Conservation (phyloP, 2,113 vertebrate genomes). For the Dipodomys spectabilis region DNA sequence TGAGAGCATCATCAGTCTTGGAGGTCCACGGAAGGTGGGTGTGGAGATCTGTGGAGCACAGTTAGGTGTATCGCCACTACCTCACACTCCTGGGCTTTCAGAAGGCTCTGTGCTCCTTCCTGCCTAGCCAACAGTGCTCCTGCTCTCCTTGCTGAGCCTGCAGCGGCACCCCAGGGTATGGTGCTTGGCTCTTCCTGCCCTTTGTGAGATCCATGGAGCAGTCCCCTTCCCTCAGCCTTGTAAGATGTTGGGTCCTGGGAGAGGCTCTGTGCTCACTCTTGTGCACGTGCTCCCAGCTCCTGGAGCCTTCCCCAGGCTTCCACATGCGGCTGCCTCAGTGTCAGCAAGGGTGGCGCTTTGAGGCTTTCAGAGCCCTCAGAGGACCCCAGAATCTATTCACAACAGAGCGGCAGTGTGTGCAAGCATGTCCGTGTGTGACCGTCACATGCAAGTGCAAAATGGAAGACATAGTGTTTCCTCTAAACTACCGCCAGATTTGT, state of each 20-base stretch:
- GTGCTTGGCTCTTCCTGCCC: too few relatives aligned
- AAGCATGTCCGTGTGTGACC: background rate
- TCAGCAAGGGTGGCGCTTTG: background rate
- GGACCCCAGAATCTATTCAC: background rate
- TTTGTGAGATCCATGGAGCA: accelerated
- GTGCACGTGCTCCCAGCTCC: background rate
- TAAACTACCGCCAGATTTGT: background rate
- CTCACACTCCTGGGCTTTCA: too few relatives aligned
- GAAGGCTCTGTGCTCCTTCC: too few relatives aligned
- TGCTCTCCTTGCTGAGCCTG: too few relatives aligned
- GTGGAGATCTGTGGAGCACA: too few relatives aligned
- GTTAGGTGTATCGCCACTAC: too few relatives aligned
- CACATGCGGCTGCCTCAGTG: too few relatives aligned
- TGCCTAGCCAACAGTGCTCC: too few relatives aligned
- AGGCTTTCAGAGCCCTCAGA: background rate
- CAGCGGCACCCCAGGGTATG: too few relatives aligned
- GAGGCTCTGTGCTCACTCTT: background rate
- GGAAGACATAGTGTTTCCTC: background rate
- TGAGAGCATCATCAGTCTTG: too few relatives aligned
- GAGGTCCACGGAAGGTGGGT: too few relatives aligned
- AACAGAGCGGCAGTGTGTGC: background rate
- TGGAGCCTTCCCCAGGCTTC: too few relatives aligned
- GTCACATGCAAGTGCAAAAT: background rate
- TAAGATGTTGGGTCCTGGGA: accelerated
- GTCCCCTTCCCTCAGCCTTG: accelerated